Evolutionary conservation across 92 coral and sea anemone genomes (phyloP).

Genomic region (Siderastrea siderea): DNA sequence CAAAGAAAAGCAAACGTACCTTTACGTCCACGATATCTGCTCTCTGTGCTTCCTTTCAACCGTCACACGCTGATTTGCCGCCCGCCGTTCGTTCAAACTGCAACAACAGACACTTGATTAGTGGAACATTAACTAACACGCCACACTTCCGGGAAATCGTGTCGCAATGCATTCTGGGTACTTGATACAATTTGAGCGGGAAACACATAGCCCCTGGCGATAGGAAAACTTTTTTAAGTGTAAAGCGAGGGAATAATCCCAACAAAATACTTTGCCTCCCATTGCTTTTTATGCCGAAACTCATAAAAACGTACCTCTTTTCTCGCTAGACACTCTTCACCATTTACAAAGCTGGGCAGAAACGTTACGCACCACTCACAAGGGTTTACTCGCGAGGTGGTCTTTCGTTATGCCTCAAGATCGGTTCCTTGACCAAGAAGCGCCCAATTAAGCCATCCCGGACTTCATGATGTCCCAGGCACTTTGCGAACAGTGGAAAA

Average conservation of each 20-base stretch:
- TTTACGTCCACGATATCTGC: too few relatives aligned
- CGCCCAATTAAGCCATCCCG: slow-evolving; percentile 40
- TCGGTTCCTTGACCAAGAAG: slow-evolving; percentile 46
- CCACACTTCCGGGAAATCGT: neutral
- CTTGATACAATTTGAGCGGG: neutral
- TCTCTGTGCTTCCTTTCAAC: too few relatives aligned
- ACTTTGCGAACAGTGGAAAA: slow-evolving; percentile 6
- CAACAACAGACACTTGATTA: too few relatives aligned
- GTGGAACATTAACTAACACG: too few relatives aligned
- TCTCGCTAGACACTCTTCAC: slow-evolving; percentile 23
- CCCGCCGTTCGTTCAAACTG: too few relatives aligned
- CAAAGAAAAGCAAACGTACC: too few relatives aligned
- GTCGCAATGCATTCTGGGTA: slow-evolving; percentile 30
- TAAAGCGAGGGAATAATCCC: neutral
- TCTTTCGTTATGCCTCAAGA: slow-evolving; percentile 21
- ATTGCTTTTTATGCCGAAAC: neutral
- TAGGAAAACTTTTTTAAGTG: slow-evolving; percentile 4
- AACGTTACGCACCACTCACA: slow-evolving; percentile 5
- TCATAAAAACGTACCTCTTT: neutral
- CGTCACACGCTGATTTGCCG: too few relatives aligned
- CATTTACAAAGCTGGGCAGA: slow-evolving; percentile 39
- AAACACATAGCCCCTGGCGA: neutral
- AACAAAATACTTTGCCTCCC: neutral
- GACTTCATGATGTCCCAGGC: slow-evolving; percentile 59
- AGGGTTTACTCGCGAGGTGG: neutral